Evolutionary conservation across 2,888 invertebrate species (phyloP).

Genomic region (Aradus depressus): DNA sequence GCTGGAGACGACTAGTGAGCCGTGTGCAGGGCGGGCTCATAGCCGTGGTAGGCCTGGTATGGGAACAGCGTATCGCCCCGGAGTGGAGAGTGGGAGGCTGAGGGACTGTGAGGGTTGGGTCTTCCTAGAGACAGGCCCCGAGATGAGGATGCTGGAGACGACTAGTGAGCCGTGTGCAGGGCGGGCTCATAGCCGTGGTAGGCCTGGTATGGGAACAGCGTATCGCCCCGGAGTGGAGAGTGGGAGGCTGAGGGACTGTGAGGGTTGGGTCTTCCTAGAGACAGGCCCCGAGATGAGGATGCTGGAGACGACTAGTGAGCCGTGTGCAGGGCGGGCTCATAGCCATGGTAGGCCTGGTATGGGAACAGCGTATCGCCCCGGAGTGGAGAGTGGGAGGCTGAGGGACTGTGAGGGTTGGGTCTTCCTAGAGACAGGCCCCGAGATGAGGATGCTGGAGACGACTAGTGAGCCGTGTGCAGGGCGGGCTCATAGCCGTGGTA

Average conservation of each 20-base stretch:
- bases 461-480: constrained; percentile 23
- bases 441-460: too few relatives aligned
- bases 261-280: too few relatives aligned
- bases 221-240: constrained; percentile 14
- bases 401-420: too few relatives aligned
- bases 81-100: too few relatives aligned
- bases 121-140: too few relatives aligned
- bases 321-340: constrained; percentile 27
- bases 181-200: constrained; percentile 28
- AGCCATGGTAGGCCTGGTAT: constrained; percentile 26
- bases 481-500: constrained; percentile 28
- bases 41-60: constrained; percentile 26
- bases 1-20: constrained; percentile 24
- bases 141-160: too few relatives aligned
- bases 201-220: constrained; percentile 23
- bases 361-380: constrained; percentile 20
- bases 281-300: too few relatives aligned
- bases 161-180: constrained; percentile 23
- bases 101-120: too few relatives aligned
- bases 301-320: constrained; percentile 24
- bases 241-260: too few relatives aligned
- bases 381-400: too few relatives aligned
- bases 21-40: constrained; percentile 27
- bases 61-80: constrained; percentile 20
- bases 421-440: too few relatives aligned